Conservation (phyloP, 2,888 invertebrate genomes). For the Drosophila suboccidentalis region DNA sequence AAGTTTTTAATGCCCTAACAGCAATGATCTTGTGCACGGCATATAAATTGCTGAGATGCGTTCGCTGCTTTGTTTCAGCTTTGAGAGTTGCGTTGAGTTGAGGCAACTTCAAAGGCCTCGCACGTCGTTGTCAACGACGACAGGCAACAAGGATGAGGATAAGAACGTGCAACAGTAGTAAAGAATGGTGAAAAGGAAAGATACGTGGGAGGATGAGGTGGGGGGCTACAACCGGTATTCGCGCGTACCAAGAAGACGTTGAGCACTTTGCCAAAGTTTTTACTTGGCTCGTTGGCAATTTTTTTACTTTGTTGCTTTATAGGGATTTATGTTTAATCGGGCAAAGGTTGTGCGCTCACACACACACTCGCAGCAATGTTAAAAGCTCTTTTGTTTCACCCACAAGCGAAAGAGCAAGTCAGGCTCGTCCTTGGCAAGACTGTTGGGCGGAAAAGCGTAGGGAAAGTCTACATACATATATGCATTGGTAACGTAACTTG, state of each 20-base stretch:
- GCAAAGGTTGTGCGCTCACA: conserved; percentile 68
- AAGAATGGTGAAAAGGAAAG: no score
- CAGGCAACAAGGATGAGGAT: conserved; percentile 49
- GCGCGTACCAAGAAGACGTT: conserved; percentile 46
- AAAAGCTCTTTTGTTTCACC: conserved; percentile 70
- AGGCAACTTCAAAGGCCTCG: conserved; percentile 69
- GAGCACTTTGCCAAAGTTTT: conserved; percentile 79
- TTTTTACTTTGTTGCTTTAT: conserved; percentile 80
- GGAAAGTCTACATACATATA: neutral
- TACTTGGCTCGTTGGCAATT: conserved; percentile 80
- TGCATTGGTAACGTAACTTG: conserved; percentile 41
- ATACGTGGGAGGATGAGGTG: no score
- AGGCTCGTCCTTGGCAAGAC: conserved; percentile 5
- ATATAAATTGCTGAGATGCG: conserved; percentile 72
- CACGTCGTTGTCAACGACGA: conserved; percentile 63
- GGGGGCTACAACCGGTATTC: neutral
- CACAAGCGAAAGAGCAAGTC: conserved; percentile 23
- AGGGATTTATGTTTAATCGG: conserved; percentile 81
- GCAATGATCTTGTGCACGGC: conserved; percentile 77
- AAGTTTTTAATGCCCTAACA: conserved; percentile 80
- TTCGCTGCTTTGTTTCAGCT: conserved; percentile 4
- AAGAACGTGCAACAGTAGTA: conserved; percentile 47
- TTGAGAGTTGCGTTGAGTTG: conserved; percentile 30
- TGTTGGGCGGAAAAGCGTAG: neutral
- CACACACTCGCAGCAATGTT: conserved; percentile 49